A percentile compares a stretch with the other conserved stretches of the same genome.
Evolutionary conservation across 2,888 invertebrate species (phyloP).

Genomic region (Podabrus alpinus): DNA sequence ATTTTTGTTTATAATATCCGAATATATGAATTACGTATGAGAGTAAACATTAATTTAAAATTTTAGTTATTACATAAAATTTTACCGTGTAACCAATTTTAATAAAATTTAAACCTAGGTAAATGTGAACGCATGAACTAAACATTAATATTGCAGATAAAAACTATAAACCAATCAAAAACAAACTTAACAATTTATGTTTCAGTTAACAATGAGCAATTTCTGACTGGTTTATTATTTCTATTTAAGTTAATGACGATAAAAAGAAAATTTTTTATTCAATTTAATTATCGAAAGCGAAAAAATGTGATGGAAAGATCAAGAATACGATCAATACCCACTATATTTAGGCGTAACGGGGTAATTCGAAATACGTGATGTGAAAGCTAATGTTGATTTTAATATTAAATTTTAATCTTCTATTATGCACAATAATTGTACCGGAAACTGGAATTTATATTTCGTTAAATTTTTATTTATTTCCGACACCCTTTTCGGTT

Average conservation of each 20-base stretch:
- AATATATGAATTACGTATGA: neutral
- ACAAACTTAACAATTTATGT: neutral
- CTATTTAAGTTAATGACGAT: neutral
- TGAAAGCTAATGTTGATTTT: neutral
- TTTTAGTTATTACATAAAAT: neutral
- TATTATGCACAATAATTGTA: neutral
- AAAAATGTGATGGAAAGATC: neutral
- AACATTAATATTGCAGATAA: neutral
- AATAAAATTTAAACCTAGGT: too few relatives aligned
- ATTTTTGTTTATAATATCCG: neutral
- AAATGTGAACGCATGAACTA: neutral
- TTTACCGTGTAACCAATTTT: neutral
- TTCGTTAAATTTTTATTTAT: neutral
- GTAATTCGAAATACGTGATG: neutral
- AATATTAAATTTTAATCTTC: neutral
- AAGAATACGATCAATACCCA: neutral
- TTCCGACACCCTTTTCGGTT: neutral
- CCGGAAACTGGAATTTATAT: neutral
- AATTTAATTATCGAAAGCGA: neutral
- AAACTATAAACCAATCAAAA: neutral
- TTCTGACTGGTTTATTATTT: neutral
- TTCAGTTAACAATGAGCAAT: neutral
- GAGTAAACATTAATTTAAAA: neutral
- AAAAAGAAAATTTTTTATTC: neutral
- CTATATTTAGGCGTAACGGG: neutral